A percentile compares a stretch with the other conserved stretches of the same genome.
Evolutionary conservation across 2,888 invertebrate genomes (phyloP).

Genomic region (Folsomia candida): DNA sequence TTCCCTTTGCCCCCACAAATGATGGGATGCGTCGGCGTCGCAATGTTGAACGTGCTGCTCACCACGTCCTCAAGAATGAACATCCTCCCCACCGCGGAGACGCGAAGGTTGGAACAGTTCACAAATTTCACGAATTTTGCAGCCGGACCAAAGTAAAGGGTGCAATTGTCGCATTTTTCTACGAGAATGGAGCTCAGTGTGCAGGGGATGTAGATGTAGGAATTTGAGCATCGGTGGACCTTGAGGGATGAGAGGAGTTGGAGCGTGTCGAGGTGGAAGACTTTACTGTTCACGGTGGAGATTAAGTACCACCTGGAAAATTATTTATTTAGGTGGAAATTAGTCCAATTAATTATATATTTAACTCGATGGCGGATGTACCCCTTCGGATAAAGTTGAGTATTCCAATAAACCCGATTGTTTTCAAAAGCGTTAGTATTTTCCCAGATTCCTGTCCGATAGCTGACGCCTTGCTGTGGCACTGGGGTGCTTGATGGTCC

Average conservation of each 20-base stretch:
- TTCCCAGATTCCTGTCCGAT: conserved; percentile 21
- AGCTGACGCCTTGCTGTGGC: conserved; percentile 14
- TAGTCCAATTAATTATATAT: neutral
- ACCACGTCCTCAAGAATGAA: conserved; percentile 28
- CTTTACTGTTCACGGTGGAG: conserved; percentile 35
- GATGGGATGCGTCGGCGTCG: conserved; percentile 33
- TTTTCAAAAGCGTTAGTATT: conserved; percentile 9
- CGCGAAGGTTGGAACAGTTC: conserved; percentile 25
- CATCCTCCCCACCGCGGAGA: conserved; percentile 24
- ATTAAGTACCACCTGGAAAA: conserved; percentile 37
- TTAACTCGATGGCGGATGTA: conserved; percentile 6
- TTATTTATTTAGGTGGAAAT: neutral
- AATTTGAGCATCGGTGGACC: conserved; percentile 38
- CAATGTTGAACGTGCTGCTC: conserved; percentile 23
- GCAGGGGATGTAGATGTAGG: conserved; percentile 37
- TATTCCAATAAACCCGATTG: conserved; percentile 33
- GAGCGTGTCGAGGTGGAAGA: conserved; percentile 19
- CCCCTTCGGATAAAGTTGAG: conserved; percentile 28
- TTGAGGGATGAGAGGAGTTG: conserved; percentile 28
- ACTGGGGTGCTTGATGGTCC: conserved; percentile 37
- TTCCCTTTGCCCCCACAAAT: conserved; percentile 37
- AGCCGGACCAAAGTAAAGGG: conserved; percentile 32
- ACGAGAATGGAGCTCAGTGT: conserved; percentile 25
- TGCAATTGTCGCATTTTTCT: conserved; percentile 36
- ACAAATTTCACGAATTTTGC: conserved; percentile 27